Base-by-base conservation (phyloP, 2,113 vertebrate genomes). In the Rhipidura dahli region DNA sequence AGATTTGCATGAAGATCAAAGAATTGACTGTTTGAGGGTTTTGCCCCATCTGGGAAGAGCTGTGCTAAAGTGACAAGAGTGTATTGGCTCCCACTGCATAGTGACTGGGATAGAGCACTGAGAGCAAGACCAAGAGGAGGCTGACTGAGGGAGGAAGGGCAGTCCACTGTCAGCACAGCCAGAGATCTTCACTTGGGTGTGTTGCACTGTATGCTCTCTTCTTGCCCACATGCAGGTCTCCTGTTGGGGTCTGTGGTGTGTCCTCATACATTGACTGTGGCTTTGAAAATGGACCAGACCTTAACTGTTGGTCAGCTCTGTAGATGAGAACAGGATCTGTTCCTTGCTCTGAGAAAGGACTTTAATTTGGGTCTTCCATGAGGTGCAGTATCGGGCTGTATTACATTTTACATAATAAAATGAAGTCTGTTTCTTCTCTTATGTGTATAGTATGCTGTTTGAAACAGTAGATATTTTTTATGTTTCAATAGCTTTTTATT, bases 401-500 rank as follows among this genome's bases (percentile, higher is more conserved):
- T 92, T 65, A 53, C 31, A 68, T 54, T 83, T 68, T 60, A 33
- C 54, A 44, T 89, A 88, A 54, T 93, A 83, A 91, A 93, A 64
- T 59, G 23, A 78, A 86, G 26, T 83, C 72, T 49, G 26, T 83
- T 65, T 68, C 69, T 31, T 93, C 86, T 95, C 33, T 86, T 82
- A 57, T 42, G 21, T 85, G 64, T 75, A 83, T 66, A 83, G 66
- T 51, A 77, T 33, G 17, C 61, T 93, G 20, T 82, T 68, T 91
- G 60, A 94, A 96, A 90, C 47, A 84, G 78, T 79, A 87, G 70
- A 19, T 80, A 89, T 75, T 81, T 92, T 88, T 90, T 96, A 88
- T 89, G 60, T 78, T 83, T 78, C 35, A 80, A 82, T 87, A 89
- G 86, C 37, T 96, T 89, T 94, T 94, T 93, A 91, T 93, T 92